These are phyloP conservation scores for Noctua pronuba DNA, from an alignment of 2,888 invertebrate genomes.

Conservation along the genomic window DNA sequence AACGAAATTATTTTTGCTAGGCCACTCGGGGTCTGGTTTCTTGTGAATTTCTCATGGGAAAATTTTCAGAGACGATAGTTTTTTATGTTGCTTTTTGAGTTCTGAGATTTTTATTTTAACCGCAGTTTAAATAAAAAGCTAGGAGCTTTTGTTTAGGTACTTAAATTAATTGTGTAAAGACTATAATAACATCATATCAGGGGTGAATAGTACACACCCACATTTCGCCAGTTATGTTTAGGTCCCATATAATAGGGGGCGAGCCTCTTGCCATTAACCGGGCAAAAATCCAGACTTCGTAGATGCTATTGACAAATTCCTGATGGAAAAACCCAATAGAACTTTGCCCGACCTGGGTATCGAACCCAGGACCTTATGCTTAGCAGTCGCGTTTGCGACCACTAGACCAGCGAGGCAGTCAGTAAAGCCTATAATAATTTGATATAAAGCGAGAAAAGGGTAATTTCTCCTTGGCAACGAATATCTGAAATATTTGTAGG, in stretches of 20 bases:
- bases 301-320: too few relatives aligned
- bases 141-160: background rate
- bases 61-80: background rate
- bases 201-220: too few relatives aligned
- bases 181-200: too few relatives aligned
- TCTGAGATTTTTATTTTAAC: background rate
- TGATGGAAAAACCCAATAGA: too few relatives aligned
- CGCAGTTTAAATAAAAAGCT: background rate
- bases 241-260: too few relatives aligned
- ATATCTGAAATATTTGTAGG: background rate
- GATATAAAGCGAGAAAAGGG: background rate
- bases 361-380: too few relatives aligned
- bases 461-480: background rate
- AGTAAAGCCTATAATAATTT: background rate
- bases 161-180: background rate
- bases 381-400: too few relatives aligned
- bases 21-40: slow-evolving; percentile 7
- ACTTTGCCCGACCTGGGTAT: too few relatives aligned
- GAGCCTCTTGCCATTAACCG: too few relatives aligned
- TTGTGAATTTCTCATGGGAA: slow-evolving; percentile 19
- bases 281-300: too few relatives aligned
- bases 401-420: too few relatives aligned
- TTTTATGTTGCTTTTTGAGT: background rate
- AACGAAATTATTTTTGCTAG: slow-evolving; percentile 42
- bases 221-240: too few relatives aligned